A percentile compares a stretch with the other conserved stretches of the same genome.
Conservation (phyloP, 2,113 vertebrate species). For the Silurus asotus region DNA sequence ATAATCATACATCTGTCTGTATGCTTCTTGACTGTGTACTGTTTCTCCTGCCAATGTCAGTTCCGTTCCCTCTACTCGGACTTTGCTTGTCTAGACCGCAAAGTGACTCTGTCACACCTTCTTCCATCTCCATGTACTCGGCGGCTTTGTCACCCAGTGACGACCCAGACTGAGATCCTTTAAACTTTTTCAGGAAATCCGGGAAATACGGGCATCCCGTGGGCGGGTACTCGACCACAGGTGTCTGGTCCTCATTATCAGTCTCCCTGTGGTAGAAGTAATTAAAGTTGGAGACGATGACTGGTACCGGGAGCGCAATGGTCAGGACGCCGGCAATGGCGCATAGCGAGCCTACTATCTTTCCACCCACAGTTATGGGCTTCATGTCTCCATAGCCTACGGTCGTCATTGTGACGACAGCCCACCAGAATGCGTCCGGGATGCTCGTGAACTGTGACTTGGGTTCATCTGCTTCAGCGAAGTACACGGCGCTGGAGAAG, state of each 20-base stretch:
- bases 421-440: conserved; percentile 99
- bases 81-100: conserved; percentile 88
- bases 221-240: conserved; percentile 83
- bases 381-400: conserved; percentile 99
- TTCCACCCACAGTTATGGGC: conserved; percentile 96
- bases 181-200: conserved; percentile 88
- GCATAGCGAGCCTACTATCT: conserved; percentile 97
- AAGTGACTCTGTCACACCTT: conserved; percentile 94
- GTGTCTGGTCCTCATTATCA: conserved; percentile 89
- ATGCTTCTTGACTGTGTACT: conserved; percentile 89
- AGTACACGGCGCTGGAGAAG: conserved; percentile 98
- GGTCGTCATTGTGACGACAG: conserved; percentile 98
- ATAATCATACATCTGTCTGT: conserved; percentile 95
- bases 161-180: conserved; percentile 86
- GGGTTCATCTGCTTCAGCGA: conserved; percentile 95
- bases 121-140: conserved; percentile 98
- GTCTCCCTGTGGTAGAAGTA: conserved; percentile 99
- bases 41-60: conserved; percentile 90
- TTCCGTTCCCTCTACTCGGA: conserved; percentile 89
- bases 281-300: conserved; percentile 99
- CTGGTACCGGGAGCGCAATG: conserved; percentile 97
- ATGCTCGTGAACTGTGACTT: conserved; percentile 97
- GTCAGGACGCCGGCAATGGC: conserved; percentile 97
- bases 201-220: conserved; percentile 90
- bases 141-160: conserved; percentile 93